Evolutionary conservation across 2,113 vertebrate genomes (phyloP), one percentile per base, ranked within the genome.

Genomic region (Vulpes ferrilata): DNA sequence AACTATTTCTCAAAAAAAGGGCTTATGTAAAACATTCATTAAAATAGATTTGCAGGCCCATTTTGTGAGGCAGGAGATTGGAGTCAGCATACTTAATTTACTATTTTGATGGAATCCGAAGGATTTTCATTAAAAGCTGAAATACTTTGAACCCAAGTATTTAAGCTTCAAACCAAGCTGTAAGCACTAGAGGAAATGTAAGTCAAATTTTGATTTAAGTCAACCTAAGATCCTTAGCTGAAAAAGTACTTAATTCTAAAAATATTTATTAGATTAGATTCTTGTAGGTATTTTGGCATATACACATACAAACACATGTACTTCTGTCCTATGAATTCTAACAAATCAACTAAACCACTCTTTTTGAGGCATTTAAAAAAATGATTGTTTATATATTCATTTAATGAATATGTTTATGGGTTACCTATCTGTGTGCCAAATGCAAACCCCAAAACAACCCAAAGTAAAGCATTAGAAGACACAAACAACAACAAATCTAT

Each of bases 81-180:
- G 27, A 76, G 48, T 94, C 96, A 96, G 93, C 90, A 96, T 48
- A 62, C 38, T 98, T 94, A 96, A 97, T 93, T 92, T 94, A 93
- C 59, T 38, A 78, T 86, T 96, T 96, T 97, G 80, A 95, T 95
- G 90, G 69, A 97, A 95, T 97, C 96, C 15, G 4, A 86, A 91
- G 91, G 88, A 96, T 98, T 97, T 97, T 59, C 22, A 2, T 93
- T 92, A 92, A 97, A 96, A 95, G 62, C 92, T 93, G 25, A 93
- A 96, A 95, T 90, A 96, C 90, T 96, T 96, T 92, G 88, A 96
- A 90, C 62, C 43, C 64, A 90, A 78, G 53, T 88, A 67, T 88
- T 98, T 97, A 95, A 96, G 83, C 88, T 96, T 96, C 80, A 93
- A 95, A 59, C 11, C 73, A 93, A 93, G 76, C 69, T 51, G 90